Base-by-base conservation (phyloP, 2,797 vertebrate species). In the Benthosema pterotum region DNA sequence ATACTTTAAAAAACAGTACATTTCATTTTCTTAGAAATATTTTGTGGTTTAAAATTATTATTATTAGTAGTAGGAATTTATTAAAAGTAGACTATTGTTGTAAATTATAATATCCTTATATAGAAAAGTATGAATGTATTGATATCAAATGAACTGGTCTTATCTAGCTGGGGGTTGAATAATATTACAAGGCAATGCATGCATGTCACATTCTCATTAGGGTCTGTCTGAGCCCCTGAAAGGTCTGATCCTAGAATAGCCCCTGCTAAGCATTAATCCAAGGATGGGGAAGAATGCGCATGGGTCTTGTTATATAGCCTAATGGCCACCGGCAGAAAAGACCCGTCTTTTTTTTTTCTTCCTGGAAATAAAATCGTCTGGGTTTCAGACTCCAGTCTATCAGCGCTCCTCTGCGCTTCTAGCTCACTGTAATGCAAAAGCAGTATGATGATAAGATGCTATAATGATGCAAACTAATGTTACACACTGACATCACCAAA, bases 121-220 rank as follows among this genome's bases (percentile, higher is more conserved):
- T 46, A 46, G 45, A 46, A 46, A 46, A 46, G 32, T 46, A 46
- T 46, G 5, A 46, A 46, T 46, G 45, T 46, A n/a, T 46, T 46
- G 45, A n/a, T 15, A 46, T 46, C 12, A 13, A 46, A 7, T 46
- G 45, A 4, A 46, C n/a, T 46, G 45, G n/a, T 46, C 13, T 46
- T 5, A n/a, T 46, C n/a, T n/a, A 46, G 4, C 6, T 6, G 45
- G 45, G 45, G 45, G 45, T 46, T 46, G 45, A n/a, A 46, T 15
- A 46, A 3, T 46, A 14, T 46, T 46, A 14, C 42, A 46, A 46
- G n/a, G 45, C 45, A 46, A 13, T 46, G 45, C 13, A 46, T 46
- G 45, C 45, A 46, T 46, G 45, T 38, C 32, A 38, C 32, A 38
- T 38, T 38, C 32, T 38, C 32, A 38, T 38, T 38, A 38, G 28